These are phyloP conservation scores for Olivierus martensii DNA, from an alignment of 1,140 invertebrate species.

Conservation along the genomic window DNA sequence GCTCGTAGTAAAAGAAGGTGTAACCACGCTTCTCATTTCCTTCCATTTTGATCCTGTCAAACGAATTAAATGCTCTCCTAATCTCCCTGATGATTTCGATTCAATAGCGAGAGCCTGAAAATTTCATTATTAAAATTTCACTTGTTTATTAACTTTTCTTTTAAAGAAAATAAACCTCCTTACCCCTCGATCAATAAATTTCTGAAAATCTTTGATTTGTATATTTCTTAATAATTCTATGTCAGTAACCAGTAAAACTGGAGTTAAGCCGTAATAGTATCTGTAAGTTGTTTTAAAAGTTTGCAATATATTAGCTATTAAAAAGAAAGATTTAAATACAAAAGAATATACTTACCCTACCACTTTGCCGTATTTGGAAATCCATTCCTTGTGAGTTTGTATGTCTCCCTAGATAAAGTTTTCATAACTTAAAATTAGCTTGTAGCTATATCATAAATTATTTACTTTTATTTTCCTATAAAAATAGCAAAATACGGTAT, in stretches of 20 bases:
- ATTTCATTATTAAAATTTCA: too few relatives aligned
- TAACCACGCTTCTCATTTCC: constrained; percentile 33
- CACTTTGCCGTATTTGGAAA: constrained; percentile 25
- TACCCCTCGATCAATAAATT: constrained; percentile 22
- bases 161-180: not conserved
- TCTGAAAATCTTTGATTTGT: constrained; percentile 27
- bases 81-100: too few relatives aligned
- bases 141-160: too few relatives aligned
- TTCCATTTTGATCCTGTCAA: constrained; percentile 32
- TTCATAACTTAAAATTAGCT: too few relatives aligned
- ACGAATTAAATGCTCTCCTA: not conserved
- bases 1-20: constrained; percentile 36
- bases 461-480: too few relatives aligned
- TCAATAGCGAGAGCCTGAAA: too few relatives aligned
- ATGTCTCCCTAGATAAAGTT: constrained; percentile 2
- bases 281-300: constrained; percentile 1
- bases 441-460: too few relatives aligned
- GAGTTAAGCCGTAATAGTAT: constrained; percentile 26
- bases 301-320: too few relatives aligned
- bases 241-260: constrained; percentile 27
- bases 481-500: too few relatives aligned
- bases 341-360: too few relatives aligned
- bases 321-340: not conserved
- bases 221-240: constrained; percentile 27
- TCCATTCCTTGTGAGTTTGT: constrained; percentile 22